Base-by-base conservation (phyloP, 2,113 vertebrate genomes). In the Antechinus flavipes region DNA sequence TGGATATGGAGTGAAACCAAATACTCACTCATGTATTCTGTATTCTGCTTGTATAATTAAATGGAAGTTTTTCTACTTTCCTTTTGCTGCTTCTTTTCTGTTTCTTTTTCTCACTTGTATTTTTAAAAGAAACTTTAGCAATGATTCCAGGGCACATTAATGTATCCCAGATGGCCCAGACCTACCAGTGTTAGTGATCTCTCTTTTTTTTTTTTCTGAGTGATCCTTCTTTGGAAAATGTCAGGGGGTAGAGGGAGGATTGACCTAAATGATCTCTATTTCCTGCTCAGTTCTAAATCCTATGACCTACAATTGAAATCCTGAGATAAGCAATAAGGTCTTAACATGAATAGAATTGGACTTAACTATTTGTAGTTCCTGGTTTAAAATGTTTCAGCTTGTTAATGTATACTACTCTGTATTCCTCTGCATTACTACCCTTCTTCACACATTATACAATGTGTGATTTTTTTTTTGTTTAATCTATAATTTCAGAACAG, bases 51-150 rank as follows among this genome's bases (percentile, higher is more conserved):
- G 91, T 6, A 2, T 95, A 97, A 95, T 93, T 46, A 61, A 91
- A n/a, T 22, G 27, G 93, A 98, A 96, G n/a, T 92, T 93, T 93
- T 95, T 94, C 92, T 89, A 26, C 90, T 94, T 53, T 52, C 94
- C 91, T 89, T 93, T 35, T 23, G 52, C 90, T 46, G 53, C 27
- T 61, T 94, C 91, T 93, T 94, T 93, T 89, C 42, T 93, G 24
- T 91, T 1, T 8, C 91, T 92, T 93, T 35, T 91, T 46, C 47
- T 49, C 42, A 19, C 30, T 96, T 95, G 35, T 94, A 92, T 92
- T 97, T 95, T 92, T 52, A 95, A 61, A 96, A 96, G 90, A 30
- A 84, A 42, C 54, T 94, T 94, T 95, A 89, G 89, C 24, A 96
- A 8, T 46, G 84, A 91, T 49, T 76, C 91, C 26, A 50, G 91